phyloP scores from a whole-genome alignment of 2,888 invertebrate genomes.

The Nesidiocoris tenuis region DNA sequence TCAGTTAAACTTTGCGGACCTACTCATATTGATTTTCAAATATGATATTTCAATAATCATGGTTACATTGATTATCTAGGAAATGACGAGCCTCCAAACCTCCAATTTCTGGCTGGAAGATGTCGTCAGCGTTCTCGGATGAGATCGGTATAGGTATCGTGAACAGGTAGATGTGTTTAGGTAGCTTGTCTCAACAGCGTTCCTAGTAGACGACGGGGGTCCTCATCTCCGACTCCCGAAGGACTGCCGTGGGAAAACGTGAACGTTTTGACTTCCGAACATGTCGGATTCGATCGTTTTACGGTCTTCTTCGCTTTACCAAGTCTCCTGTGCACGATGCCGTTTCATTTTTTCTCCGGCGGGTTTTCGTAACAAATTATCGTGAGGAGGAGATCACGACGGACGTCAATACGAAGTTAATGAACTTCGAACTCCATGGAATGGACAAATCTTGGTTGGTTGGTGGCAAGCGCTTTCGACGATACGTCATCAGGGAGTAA shows the following conservation, averaged over 20 bases:
- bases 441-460: too few species aligned
- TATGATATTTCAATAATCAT: too few species aligned
- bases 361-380: neutral
- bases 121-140: neutral
- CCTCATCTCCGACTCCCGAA: neutral
- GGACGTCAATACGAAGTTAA: neutral
- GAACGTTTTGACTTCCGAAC: constrained; percentile 30
- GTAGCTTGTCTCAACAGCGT: constrained; percentile 35
- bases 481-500: too few species aligned
- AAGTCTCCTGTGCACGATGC: neutral
- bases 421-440: neutral
- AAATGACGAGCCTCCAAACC: constrained; percentile 6
- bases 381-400: neutral
- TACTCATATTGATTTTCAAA: too few species aligned
- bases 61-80: too few species aligned
- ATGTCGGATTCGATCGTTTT: constrained; percentile 26
- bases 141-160: neutral
- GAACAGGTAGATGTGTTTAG: constrained; percentile 38
- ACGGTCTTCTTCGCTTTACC: neutral
- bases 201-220: constrained; percentile 34
- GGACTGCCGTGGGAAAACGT: constrained; percentile 31
- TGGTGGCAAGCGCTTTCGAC: too few species aligned
- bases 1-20: too few species aligned
- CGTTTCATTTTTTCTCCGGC: neutral
- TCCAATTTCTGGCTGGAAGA: neutral